Base-by-base conservation (phyloP, 2,113 vertebrate genomes). In the Pyxicephalus adspersus region DNA sequence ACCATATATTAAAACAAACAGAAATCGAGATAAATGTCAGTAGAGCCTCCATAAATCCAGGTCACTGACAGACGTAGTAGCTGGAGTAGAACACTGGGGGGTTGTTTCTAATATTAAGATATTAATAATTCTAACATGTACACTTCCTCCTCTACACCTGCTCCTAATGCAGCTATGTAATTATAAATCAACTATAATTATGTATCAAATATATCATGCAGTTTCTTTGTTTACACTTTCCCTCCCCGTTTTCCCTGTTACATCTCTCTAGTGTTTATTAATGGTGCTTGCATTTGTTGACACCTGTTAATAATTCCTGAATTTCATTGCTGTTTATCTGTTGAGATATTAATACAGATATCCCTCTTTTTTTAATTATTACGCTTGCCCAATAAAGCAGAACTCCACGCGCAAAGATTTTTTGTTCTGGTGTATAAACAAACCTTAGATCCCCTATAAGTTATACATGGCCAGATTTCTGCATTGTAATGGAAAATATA, bases 141-240 rank as follows among this genome's bases (percentile, higher is more conserved):
- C 19, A 66, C 61, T 58, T 81, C 71, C 52, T 81, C 60, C 70
- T 65, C 66, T 75, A 66, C 80, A 81, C 70, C 70, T 73, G 79
- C 55, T 74, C 31, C 61, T 65, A 66, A 65, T 58, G 71, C 29
- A 81, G 29, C 61, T 28, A 23, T 66, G 63, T 66, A 81, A 81
- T 75, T 74, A 81, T 81, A 81, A 75, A 81, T 81, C 80, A 81
- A 57, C 50, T 38, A 66, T 81, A 75, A 74, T 81, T 81, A 81
- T 75, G 71, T 28, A 81, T 73, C 71, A 81, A 75, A 74, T 75
- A 81, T 74, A 81, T 81, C 71, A 81, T 81, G 51, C 61, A 55
- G 38, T 66, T 20, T 25, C 63, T 81, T 74, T 74, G 70, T 75
- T 81, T 75, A 74, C 34, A 19, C 51, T 45, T 22, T n/a, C 60